Evolutionary conservation across 2,888 invertebrate species (phyloP), one percentile per base, ranked within the genome.

Genomic region (Embidobia sp.): DNA sequence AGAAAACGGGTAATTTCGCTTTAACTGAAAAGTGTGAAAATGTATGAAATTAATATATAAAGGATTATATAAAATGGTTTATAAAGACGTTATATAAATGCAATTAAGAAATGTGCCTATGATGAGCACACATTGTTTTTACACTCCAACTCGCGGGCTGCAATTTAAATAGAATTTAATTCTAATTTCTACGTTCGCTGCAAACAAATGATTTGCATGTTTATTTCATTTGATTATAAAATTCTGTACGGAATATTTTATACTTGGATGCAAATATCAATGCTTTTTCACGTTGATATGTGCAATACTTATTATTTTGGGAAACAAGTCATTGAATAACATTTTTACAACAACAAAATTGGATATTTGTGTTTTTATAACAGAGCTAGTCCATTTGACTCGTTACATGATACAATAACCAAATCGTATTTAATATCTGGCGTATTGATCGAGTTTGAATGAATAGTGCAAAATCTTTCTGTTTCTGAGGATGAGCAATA

Each of bases 381-480:
- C n/a, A n/a, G n/a, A n/a, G n/a, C n/a, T n/a, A n/a, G n/a, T n/a
- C n/a, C n/a, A n/a, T n/a, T n/a, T n/a, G n/a, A n/a, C n/a, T n/a
- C n/a, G n/a, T n/a, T n/a, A n/a, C n/a, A 22, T 18, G 16, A 10
- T 16, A 48, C 16, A 15, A 29, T 57, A 42, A 42, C 1, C 26
- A 53, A 26, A 10, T 18, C n/a, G 19, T 40, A 16, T 55, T 61
- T 61, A 46, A 46, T 33, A 16, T 46, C 18, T 33, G n/a, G 6
- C 19, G n/a, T 46, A 61, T 61, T 26, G 22, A 35, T 46, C 22
- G 10, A n/a, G 8, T 35, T 35, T 5, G 27, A 46, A 33, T 46
- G 22, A 46, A 59, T 22, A 15, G n/a, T 4, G 16, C 11, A 37
- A 37, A 15, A 13, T n/a, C n/a, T n/a, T n/a, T 7, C 6, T 16